Conservation (phyloP, 2,797 vertebrate species). For the Gymnocypris eckloni region DNA sequence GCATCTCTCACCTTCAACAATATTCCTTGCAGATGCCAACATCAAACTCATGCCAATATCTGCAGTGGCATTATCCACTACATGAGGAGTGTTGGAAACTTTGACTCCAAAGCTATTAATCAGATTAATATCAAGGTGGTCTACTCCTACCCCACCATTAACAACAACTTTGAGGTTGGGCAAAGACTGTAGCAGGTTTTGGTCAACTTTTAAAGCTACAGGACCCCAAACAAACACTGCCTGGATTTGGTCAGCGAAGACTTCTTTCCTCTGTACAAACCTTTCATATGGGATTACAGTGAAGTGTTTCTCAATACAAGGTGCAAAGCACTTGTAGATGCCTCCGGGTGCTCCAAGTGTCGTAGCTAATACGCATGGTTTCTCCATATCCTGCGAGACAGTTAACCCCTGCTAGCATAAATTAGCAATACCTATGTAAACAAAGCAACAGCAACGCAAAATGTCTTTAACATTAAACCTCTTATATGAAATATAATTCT, state of each 20-base stretch:
- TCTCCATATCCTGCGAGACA: slow-evolving; percentile 71
- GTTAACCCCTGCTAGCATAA: slow-evolving; percentile 32
- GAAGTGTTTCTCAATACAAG: slow-evolving; percentile 75
- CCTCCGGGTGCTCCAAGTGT: slow-evolving; percentile 63
- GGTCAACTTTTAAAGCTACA: slow-evolving; percentile 55
- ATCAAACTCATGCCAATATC: slow-evolving; percentile 80
- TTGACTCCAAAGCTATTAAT: slow-evolving; percentile 78
- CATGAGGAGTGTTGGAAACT: slow-evolving; percentile 76
- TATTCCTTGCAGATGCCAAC: slow-evolving; percentile 78
- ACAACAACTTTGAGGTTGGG: slow-evolving; percentile 78
- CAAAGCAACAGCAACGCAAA: neutral
- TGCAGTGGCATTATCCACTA: slow-evolving; percentile 78
- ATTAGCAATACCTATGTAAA: neutral
- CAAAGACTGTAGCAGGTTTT: slow-evolving; percentile 72
- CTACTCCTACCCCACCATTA: slow-evolving; percentile 76
- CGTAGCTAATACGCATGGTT: slow-evolving; percentile 69
- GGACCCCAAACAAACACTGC: slow-evolving; percentile 76
- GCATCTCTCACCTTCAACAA: slow-evolving; percentile 76
- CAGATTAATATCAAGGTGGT: slow-evolving; percentile 79
- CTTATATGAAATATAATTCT: neutral
- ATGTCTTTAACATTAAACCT: neutral
- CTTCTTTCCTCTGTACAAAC: slow-evolving; percentile 71
- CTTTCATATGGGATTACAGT: slow-evolving; percentile 72
- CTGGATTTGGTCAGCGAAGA: slow-evolving; percentile 70
- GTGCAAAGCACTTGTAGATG: slow-evolving; percentile 68